A percentile compares a stretch with the other conserved stretches of the same genome.
phyloP scores from a whole-genome alignment of 2,797 vertebrate species.

The Erethizon dorsatum region DNA sequence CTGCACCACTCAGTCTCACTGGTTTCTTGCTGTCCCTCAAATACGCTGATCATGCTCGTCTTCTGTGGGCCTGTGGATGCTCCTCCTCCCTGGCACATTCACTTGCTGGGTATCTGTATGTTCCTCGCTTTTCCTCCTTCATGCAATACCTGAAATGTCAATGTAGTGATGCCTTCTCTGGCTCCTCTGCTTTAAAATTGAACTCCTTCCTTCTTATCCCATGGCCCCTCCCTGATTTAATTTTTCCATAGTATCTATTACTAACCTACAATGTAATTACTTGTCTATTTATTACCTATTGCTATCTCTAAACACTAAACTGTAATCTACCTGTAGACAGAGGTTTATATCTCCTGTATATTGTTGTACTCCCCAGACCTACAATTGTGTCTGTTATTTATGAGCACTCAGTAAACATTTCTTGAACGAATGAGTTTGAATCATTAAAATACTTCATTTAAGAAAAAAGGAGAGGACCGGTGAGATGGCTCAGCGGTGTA shows the following conservation, averaged over 20 bases:
- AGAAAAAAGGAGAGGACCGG: not conserved
- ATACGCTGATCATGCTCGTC: accelerated
- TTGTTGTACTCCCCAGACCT: not conserved
- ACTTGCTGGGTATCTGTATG: not conserved
- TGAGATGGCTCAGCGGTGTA: too few relatives aligned
- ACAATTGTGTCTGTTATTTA: not conserved
- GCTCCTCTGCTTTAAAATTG: not conserved
- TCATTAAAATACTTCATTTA: slow-evolving; percentile 25
- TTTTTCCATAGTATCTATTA: not conserved
- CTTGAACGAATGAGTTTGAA: slow-evolving; percentile 15
- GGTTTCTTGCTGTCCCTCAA: not conserved
- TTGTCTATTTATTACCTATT: not conserved
- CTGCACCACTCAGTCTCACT: too few relatives aligned
- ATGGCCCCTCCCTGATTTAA: not conserved
- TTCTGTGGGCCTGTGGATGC: too few relatives aligned
- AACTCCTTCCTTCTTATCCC: not conserved
- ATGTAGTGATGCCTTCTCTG: not conserved
- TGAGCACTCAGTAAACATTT: not conserved
- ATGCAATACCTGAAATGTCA: not conserved
- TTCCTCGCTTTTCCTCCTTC: not conserved
- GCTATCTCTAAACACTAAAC: not conserved
- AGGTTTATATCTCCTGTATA: not conserved
- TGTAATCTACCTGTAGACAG: not conserved
- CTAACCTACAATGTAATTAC: not conserved
- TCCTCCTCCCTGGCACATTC: not conserved